These are phyloP conservation scores for Sinotaia quadrata DNA, from an alignment of 2,888 invertebrate species.

Conservation along the genomic window DNA sequence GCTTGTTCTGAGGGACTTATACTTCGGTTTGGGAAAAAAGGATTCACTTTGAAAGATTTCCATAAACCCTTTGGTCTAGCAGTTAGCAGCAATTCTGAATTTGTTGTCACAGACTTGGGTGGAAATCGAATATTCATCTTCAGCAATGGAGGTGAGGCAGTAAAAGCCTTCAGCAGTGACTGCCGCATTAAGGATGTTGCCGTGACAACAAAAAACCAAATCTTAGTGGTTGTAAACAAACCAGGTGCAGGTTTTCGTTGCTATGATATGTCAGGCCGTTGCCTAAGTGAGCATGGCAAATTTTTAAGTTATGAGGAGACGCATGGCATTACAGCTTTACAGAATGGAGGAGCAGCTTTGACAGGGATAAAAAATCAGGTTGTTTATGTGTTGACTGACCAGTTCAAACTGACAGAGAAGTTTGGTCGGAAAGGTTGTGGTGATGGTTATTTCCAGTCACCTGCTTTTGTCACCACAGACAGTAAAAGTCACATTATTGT, in stretches of 20 bases:
- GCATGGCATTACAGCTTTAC: slow-evolving; percentile 54
- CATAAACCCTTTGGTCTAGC: slow-evolving; percentile 60
- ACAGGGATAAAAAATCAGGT: slow-evolving; percentile 54
- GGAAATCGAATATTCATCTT: slow-evolving; percentile 62
- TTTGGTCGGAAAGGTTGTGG: slow-evolving; percentile 64
- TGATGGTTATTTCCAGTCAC: slow-evolving; percentile 55
- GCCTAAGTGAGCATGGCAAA: slow-evolving; percentile 53
- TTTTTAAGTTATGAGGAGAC: slow-evolving; percentile 55
- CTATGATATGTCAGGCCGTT: slow-evolving; percentile 48
- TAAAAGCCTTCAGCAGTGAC: slow-evolving; percentile 48
- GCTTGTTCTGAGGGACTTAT: slow-evolving; percentile 49
- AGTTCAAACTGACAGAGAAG: slow-evolving; percentile 56
- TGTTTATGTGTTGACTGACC: slow-evolving; percentile 58
- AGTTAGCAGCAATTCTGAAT: slow-evolving; percentile 54
- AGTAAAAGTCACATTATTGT: slow-evolving; percentile 61
- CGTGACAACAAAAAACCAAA: slow-evolving; percentile 49
- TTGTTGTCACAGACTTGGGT: slow-evolving; percentile 56
- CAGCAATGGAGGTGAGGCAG: slow-evolving; percentile 49
- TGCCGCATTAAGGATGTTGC: slow-evolving; percentile 57
- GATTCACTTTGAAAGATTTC: slow-evolving; percentile 52
- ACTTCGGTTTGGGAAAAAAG: slow-evolving; percentile 57
- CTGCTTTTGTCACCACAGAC: slow-evolving; percentile 56
- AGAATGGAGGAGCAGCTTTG: slow-evolving; percentile 49
- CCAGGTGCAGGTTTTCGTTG: slow-evolving; percentile 53
- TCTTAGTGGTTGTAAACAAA: slow-evolving; percentile 55